A percentile compares a stretch with the other conserved stretches of the same genome.
phyloP scores from a whole-genome alignment of 2,113 vertebrate genomes.

The Marmota monax region DNA sequence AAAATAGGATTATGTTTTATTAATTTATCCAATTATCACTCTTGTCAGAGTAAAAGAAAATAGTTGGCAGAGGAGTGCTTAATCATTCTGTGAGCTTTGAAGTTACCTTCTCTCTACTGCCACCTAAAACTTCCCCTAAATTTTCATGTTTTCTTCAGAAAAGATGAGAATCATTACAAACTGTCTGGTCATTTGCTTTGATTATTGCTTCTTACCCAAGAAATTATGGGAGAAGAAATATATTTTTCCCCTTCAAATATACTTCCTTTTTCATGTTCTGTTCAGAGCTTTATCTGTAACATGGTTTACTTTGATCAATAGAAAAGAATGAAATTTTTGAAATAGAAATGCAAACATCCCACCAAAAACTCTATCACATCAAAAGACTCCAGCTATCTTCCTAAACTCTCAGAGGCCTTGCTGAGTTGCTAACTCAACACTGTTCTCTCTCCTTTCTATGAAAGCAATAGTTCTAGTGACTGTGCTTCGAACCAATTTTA shows the following conservation, averaged over 20 bases:
- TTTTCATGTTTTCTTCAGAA: not conserved
- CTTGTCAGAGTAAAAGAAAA: not conserved
- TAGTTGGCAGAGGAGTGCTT: not conserved
- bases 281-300: not conserved
- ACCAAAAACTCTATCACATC: not conserved
- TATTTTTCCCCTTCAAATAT: not conserved
- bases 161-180: not conserved
- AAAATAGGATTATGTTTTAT: not conserved
- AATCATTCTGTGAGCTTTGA: not conserved
- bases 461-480: not conserved
- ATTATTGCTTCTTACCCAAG: not conserved
- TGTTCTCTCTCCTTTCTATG: not conserved
- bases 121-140: not conserved
- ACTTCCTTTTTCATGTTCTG: not conserved
- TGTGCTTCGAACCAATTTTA: not conserved
- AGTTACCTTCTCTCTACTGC: not conserved
- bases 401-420: not conserved
- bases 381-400: not conserved
- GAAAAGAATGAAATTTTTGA: not conserved
- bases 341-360: not conserved
- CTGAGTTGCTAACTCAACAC: not conserved
- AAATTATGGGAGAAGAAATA: slow-evolving; percentile 6
- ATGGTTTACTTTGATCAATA: not conserved
- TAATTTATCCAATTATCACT: not conserved
- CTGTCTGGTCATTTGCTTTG: not conserved